A percentile compares a stretch with the other conserved stretches of the same genome.
These are phyloP conservation scores for Erynnis tages DNA, from an alignment of 2,888 invertebrate genomes.

Conservation along the genomic window DNA sequence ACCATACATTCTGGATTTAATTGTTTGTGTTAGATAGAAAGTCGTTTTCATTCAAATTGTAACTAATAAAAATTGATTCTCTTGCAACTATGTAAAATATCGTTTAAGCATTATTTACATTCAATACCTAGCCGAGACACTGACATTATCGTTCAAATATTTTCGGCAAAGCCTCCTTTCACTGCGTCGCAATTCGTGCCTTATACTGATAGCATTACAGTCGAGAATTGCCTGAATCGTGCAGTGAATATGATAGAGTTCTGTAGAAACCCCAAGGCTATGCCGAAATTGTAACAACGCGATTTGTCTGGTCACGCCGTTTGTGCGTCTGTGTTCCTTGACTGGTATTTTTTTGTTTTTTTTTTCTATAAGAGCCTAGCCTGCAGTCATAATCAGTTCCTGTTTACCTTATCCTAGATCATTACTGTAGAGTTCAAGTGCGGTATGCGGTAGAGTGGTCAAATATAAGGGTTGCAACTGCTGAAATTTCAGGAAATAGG, in stretches of 20 bases:
- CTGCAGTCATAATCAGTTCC: no score
- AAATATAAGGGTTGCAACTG: no score
- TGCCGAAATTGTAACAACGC: conserved; percentile 56
- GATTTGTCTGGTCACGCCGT: conserved; percentile 49
- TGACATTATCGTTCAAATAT: conserved; percentile 19
- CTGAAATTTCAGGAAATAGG: no score
- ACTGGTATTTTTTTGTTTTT: conserved; percentile 2
- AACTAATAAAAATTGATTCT: background rate
- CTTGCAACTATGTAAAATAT: background rate
- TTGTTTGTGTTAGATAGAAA: no score
- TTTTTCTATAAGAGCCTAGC: no score
- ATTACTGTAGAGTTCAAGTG: no score
- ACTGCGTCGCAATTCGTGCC: conserved; percentile 2
- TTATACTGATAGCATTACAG: background rate
- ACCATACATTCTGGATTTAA: no score
- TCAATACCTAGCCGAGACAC: conserved; percentile 20
- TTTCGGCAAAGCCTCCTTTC: conserved; percentile 10
- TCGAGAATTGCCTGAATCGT: background rate
- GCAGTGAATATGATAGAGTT: conserved; percentile 8
- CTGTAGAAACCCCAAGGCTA: conserved; percentile 73
- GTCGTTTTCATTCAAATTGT: no score
- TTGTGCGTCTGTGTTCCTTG: conserved; percentile 28
- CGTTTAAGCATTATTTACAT: conserved; percentile 15
- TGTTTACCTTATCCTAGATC: no score
- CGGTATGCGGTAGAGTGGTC: no score